Percentiles rank a stretch among this genome's conserved stretches.
phyloP scores from a whole-genome alignment of 1,140 invertebrate species.

The Oedothorax gibbosus region DNA sequence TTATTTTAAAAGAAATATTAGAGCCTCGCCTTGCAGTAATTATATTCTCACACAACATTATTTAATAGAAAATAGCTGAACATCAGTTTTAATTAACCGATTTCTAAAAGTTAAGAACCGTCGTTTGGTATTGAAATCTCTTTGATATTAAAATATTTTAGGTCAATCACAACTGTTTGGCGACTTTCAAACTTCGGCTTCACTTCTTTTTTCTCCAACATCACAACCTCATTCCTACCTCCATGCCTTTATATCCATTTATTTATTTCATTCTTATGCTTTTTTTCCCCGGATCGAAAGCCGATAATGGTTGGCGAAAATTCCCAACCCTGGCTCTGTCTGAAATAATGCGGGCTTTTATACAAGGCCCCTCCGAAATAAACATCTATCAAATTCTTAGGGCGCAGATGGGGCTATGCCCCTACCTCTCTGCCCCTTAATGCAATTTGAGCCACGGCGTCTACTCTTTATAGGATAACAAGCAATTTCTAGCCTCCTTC shows the following conservation, averaged over 20 bases:
- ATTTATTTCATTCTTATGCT: constrained; percentile 58
- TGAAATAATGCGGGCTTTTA: constrained; percentile 49
- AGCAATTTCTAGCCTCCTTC: constrained; percentile 36
- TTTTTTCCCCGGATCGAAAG: constrained; percentile 26
- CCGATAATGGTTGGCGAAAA: constrained; percentile 58
- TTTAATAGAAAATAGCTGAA: too few species aligned
- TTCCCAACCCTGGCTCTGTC: constrained; percentile 12
- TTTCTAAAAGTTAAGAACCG: too few species aligned
- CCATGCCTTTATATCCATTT: constrained; percentile 38
- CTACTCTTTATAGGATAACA: constrained; percentile 47
- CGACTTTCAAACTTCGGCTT: too few species aligned
- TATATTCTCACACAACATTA: too few species aligned
- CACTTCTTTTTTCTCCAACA: too few species aligned
- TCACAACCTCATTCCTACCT: too few species aligned
- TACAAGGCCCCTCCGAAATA: constrained; percentile 24
- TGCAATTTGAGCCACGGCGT: constrained; percentile 46
- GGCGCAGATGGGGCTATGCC: constrained; percentile 21
- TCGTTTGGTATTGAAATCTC: too few species aligned
- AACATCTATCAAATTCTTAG: constrained; percentile 57
- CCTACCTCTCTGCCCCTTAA: constrained; percentile 11
- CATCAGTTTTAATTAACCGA: too few species aligned
- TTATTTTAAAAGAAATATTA: too few species aligned
- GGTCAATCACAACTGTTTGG: too few species aligned
- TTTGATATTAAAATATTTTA: too few species aligned
- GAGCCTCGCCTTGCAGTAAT: too few species aligned